phyloP scores from a whole-genome alignment of 2,888 invertebrate genomes.

The Pyrocoelia pectoralis region DNA sequence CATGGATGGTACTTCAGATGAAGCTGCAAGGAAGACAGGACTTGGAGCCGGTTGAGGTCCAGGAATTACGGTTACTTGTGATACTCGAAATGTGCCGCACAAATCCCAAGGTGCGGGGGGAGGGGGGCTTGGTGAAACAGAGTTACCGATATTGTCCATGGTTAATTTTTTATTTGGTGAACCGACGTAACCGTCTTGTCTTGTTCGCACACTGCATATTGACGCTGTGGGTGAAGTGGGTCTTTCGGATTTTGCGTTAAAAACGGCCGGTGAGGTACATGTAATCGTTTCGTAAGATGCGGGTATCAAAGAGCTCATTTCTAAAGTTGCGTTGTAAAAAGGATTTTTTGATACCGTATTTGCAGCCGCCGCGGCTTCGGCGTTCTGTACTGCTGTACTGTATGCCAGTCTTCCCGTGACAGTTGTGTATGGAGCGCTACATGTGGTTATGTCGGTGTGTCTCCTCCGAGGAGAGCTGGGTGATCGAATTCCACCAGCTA shows the following conservation, averaged over 20 bases:
- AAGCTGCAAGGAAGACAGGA: constrained; percentile 60
- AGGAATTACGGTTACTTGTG: constrained; percentile 43
- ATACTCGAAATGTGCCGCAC: constrained; percentile 62
- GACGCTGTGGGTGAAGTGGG: constrained; percentile 70
- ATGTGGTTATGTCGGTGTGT: constrained; percentile 65
- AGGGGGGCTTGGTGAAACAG: constrained; percentile 74
- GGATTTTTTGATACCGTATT: constrained; percentile 54
- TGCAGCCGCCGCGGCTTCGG: constrained; percentile 56
- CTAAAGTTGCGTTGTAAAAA: constrained; percentile 57
- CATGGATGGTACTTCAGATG: constrained; percentile 50
- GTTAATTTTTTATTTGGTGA: constrained; percentile 45
- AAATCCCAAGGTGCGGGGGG: constrained; percentile 82
- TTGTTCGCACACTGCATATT: constrained; percentile 70
- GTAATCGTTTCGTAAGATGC: constrained; percentile 62
- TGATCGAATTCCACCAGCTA: constrained; percentile 61
- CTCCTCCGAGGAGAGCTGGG: constrained; percentile 67
- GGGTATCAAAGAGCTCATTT: constrained; percentile 61
- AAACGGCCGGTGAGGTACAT: constrained; percentile 64
- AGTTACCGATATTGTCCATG: constrained; percentile 32
- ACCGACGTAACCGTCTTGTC: constrained; percentile 68
- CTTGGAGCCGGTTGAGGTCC: constrained; percentile 53
- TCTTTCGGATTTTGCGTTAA: constrained; percentile 64
- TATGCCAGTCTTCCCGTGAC: constrained; percentile 72
- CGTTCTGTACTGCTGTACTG: constrained; percentile 70
- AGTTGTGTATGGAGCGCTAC: constrained; percentile 70